Base-by-base conservation (phyloP, 2,113 vertebrate genomes). In the Andinoacara biseriatus region DNA sequence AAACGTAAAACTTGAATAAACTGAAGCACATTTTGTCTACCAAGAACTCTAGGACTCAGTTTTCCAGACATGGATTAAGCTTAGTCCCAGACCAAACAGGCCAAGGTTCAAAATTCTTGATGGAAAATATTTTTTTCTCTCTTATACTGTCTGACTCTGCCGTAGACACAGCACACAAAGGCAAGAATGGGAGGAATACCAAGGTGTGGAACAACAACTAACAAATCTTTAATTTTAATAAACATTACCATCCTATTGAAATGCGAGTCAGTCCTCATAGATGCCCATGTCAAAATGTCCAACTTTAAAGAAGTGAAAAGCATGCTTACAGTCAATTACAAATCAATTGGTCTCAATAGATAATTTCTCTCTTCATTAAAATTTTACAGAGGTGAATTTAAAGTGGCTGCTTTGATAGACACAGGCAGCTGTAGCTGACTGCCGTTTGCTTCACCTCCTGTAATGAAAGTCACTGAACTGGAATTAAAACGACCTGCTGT, bases 21-120 rank as follows among this genome's bases (percentile, higher is more conserved):
- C 26, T 33, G 1, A 72, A 72, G 17, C 46, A 31, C 46, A 14
- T 54, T 54, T 52, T 9, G 26, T 54, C 26, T 14, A 54, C 17
- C 10, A 54, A 72, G 67, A 54, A 31, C 43, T 33, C 49, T 54
- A 0, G 67, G 26, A 1, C 26, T 72, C 17, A 52, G 17, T 52
- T 52, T 52, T 26, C 0, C 6, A 0, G 67, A 54, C 2, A 0
- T 72, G 46, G 67, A 72, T 33, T 18, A 72, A 20, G 46, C 0
- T 1, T 72, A 0, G 1, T 31, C 43, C 2, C 11, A 29, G 1
- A 72, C 10, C 17, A 46, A 67, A 26, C 38, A 67, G 8, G 14
- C 26, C 22, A 18, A 0, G 43, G 38, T 18, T 67, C 11, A 40
- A 40, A 40, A 11, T 11, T 40, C 38, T 40, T 11, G 3, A 40